phyloP scores from a whole-genome alignment of 2,113 vertebrate species.

The Oryzias celebensis region DNA sequence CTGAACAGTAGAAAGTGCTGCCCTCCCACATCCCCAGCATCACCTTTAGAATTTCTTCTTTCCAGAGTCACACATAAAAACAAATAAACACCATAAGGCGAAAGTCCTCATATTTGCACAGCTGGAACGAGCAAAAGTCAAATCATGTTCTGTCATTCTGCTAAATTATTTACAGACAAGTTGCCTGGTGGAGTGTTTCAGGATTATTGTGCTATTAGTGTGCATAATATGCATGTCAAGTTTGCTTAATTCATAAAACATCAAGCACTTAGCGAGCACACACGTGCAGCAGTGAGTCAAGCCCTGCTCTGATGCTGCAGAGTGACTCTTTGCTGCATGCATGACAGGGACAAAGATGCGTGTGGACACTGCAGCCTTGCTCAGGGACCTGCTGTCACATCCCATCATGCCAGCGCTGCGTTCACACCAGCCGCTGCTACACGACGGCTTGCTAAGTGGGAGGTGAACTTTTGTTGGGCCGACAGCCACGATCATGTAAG shows the following conservation, averaged over 20 bases:
- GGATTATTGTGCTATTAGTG: conserved; percentile 25
- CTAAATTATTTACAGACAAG: neutral
- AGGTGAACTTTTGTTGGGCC: conserved; percentile 22
- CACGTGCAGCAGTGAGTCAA: neutral
- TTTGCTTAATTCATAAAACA: conserved; percentile 23
- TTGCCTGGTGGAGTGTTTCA: conserved; percentile 9
- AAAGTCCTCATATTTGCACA: neutral
- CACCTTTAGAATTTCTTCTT: neutral
- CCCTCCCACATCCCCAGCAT: neutral
- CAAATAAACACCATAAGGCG: neutral
- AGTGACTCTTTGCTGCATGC: conserved; percentile 23
- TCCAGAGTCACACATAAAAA: neutral
- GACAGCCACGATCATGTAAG: conserved; percentile 14
- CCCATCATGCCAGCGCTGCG: conserved; percentile 46
- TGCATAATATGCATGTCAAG: conserved; percentile 27
- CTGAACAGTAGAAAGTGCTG: too few relatives aligned
- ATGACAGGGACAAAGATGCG: conserved; percentile 62
- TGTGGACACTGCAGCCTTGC: conserved; percentile 63
- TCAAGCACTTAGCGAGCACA: conserved; percentile 9
- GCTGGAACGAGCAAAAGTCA: neutral
- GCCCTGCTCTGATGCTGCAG: conserved; percentile 6
- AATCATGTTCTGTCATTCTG: neutral
- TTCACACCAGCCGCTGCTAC: conserved; percentile 39
- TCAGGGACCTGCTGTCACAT: conserved; percentile 70
- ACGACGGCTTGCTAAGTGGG: conserved; percentile 39